Percentiles rank a stretch among this genome's conserved stretches.
phyloP scores from a whole-genome alignment of 2,888 invertebrate genomes.

The Axea sp. region DNA sequence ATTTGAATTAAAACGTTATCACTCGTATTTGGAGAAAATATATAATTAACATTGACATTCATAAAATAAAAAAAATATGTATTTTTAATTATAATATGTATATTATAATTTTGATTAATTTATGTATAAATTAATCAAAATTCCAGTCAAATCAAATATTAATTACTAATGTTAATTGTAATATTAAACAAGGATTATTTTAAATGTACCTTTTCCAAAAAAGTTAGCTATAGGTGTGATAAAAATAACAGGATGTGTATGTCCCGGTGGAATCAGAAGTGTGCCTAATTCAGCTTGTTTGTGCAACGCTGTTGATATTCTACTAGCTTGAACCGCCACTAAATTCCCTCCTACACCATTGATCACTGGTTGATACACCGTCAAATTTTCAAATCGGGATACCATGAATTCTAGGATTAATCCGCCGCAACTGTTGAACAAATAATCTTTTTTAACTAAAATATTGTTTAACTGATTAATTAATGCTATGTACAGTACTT shows the following conservation, averaged over 20 bases:
- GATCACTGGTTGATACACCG: conserved; percentile 93
- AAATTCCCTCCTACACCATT: conserved; percentile 91
- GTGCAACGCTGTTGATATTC: conserved; percentile 88
- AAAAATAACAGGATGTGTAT: conserved; percentile 81
- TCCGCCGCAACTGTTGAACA: conserved; percentile 83
- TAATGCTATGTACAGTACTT: too few relatives aligned
- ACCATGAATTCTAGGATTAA: conserved; percentile 87
- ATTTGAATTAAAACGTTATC: too few relatives aligned
- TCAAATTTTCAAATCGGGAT: conserved; percentile 84
- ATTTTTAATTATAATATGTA: too few relatives aligned
- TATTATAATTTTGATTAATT: too few relatives aligned
- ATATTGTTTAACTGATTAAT: too few relatives aligned
- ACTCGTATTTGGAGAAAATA: too few relatives aligned
- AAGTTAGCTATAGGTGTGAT: conserved; percentile 83
- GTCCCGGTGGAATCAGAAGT: conserved; percentile 81
- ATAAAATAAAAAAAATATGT: too few relatives aligned
- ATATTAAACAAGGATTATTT: too few relatives aligned
- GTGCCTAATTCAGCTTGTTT: conserved; percentile 83
- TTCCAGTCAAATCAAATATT: too few relatives aligned
- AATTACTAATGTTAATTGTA: too few relatives aligned
- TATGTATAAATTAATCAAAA: too few relatives aligned
- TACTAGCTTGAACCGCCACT: conserved; percentile 88
- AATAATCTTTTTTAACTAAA: neutral
- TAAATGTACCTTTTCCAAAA: conserved; percentile 84
- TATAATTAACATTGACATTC: too few relatives aligned